phyloP scores from a whole-genome alignment of 2,888 invertebrate species.

The Trachelus troglodyta region DNA sequence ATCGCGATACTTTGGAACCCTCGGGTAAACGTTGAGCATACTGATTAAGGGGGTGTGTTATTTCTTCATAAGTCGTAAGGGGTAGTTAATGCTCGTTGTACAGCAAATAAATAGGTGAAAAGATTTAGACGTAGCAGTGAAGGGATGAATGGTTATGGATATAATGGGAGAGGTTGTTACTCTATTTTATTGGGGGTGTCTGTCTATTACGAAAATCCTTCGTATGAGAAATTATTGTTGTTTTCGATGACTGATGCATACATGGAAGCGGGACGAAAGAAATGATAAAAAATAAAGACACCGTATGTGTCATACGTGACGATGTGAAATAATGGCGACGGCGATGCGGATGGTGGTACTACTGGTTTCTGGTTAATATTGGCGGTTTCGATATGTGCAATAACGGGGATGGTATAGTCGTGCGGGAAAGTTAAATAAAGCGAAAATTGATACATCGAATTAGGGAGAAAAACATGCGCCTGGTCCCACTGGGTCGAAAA shows the following conservation, averaged over 20 bases:
- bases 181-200: neutral
- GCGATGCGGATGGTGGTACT: neutral
- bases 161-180: neutral
- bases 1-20: neutral
- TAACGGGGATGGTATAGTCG: neutral
- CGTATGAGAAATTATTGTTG: neutral
- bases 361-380: neutral
- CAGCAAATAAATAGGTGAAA: neutral
- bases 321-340: neutral
- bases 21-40: too few relatives aligned
- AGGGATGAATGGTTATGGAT: neutral
- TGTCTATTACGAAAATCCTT: neutral
- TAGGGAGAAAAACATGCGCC: conserved; percentile 13
- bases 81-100: neutral
- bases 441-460: conserved; percentile 29
- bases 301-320: neutral
- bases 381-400: neutral
- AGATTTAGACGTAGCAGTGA: neutral
- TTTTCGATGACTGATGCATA: neutral
- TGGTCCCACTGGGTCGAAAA: conserved; percentile 9
- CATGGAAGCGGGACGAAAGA: neutral
- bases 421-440: conserved; percentile 24
- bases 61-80: neutral
- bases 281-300: neutral
- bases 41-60: neutral